phyloP scores from a whole-genome alignment of 2,797 vertebrate genomes.

The Erethizon dorsatum region DNA sequence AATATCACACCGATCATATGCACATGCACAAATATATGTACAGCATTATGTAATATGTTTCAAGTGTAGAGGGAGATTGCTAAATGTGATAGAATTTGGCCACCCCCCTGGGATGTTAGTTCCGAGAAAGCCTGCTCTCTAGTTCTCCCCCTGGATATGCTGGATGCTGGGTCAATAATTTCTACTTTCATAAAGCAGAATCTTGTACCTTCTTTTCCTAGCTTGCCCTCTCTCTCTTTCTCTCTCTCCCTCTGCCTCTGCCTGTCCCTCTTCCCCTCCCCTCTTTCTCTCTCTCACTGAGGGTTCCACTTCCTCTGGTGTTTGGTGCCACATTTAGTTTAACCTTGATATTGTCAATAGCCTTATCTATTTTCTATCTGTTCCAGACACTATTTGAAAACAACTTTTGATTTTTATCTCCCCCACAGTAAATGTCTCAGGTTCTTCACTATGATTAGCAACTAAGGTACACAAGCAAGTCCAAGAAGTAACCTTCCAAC shows the following conservation, averaged over 20 bases:
- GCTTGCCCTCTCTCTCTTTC: background rate
- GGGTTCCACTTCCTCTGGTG: background rate
- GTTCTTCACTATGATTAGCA: background rate
- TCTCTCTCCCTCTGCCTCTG: background rate
- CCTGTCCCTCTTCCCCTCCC: too few relatives aligned
- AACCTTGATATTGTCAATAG: background rate
- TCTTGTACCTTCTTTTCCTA: background rate
- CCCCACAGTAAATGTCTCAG: background rate
- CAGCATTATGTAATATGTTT: background rate
- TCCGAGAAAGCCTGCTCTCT: background rate
- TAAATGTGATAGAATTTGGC: background rate
- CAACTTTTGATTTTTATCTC: constrained; percentile 16
- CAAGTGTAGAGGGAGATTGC: background rate
- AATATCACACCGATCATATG: background rate
- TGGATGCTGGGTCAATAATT: background rate
- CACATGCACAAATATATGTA: accelerated
- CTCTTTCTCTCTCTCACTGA: background rate
- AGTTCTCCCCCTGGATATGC: background rate
- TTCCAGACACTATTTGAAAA: constrained; percentile 54
- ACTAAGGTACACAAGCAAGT: background rate
- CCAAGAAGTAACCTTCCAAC: background rate
- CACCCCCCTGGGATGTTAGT: background rate
- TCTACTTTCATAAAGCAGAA: background rate
- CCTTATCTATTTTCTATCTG: background rate
- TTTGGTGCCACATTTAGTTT: background rate